Evolutionary conservation across 2,888 invertebrate genomes (phyloP).

Genomic region (Invenusta paracnida): DNA sequence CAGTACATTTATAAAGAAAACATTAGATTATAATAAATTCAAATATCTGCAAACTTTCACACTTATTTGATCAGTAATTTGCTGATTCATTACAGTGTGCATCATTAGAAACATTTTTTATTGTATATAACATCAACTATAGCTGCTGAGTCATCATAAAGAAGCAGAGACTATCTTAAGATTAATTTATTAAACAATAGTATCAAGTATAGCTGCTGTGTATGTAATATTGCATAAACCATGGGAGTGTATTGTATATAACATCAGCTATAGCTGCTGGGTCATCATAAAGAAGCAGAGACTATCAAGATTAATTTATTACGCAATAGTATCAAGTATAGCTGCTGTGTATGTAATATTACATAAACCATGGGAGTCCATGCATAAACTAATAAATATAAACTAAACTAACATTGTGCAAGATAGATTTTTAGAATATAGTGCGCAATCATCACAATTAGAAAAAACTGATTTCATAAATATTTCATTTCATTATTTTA

Average conservation of each 20-base stretch:
- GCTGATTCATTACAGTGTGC: not conserved
- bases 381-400: not conserved
- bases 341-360: too few relatives aligned
- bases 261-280: too few relatives aligned
- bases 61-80: not conserved
- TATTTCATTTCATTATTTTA: not conserved
- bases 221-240: too few relatives aligned
- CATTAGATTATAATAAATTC: not conserved
- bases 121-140: too few relatives aligned
- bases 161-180: not conserved
- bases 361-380: too few relatives aligned
- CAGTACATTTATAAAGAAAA: not conserved
- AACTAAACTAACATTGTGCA: not conserved
- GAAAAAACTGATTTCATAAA: not conserved
- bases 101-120: too few relatives aligned
- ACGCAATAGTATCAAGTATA: not conserved
- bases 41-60: not conserved
- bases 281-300: too few relatives aligned
- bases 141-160: too few relatives aligned
- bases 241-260: too few relatives aligned
- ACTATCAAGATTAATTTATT: not conserved
- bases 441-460: not conserved
- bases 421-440: not conserved
- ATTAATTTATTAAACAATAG: not conserved
- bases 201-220: not conserved